phyloP scores from a whole-genome alignment of 2,113 vertebrate species.

The Passer montanus region DNA sequence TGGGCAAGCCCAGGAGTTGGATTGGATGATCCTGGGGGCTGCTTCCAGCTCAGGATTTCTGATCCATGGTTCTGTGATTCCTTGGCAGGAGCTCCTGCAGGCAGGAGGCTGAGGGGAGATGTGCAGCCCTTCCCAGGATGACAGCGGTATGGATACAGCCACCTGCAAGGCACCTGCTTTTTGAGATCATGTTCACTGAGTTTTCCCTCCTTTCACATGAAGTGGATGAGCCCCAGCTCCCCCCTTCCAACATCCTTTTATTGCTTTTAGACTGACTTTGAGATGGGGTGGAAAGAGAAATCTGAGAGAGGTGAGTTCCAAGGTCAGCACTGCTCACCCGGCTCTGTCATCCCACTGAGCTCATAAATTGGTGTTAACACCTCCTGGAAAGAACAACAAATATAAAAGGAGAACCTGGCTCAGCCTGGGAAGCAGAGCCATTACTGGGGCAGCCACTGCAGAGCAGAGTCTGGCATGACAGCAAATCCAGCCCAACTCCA shows the following conservation, averaged over 20 bases:
- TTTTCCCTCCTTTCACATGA: not conserved
- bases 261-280: not conserved
- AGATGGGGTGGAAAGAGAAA: not conserved
- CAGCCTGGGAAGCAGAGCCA: not conserved
- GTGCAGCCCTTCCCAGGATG: not conserved
- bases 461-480: not conserved
- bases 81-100: not conserved
- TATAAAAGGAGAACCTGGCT: not conserved
- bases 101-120: fast-evolving
- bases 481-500: not conserved
- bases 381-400: not conserved
- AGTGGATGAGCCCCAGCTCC: not conserved
- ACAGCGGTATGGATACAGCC: fast-evolving
- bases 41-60: not conserved
- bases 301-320: not conserved
- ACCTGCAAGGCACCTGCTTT: not conserved
- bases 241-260: not conserved
- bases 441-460: not conserved
- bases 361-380: constrained; percentile 39
- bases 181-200: not conserved
- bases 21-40: not conserved
- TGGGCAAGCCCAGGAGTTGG: not conserved
- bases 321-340: not conserved
- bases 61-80: not conserved
- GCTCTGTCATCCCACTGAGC: constrained; percentile 1